Base-by-base conservation (phyloP, 2,888 invertebrate species). In the Caenorhabditis wallacei region DNA sequence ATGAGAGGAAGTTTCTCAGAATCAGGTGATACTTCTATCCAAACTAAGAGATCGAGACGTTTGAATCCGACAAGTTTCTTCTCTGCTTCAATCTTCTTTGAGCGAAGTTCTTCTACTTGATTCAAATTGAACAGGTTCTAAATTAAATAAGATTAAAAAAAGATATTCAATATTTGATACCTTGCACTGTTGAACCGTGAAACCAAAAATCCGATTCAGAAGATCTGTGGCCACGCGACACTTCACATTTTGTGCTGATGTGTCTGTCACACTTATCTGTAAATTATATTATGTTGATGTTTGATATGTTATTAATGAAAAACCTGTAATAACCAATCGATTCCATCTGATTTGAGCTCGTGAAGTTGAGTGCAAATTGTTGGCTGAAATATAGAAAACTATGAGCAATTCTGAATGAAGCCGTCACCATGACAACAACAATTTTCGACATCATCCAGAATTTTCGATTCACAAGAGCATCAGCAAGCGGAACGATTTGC, bases 401-500 rank as follows among this genome's bases (percentile, higher is more conserved):
- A 5, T 8, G n/a, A n/a, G 30, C 30, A 30, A 30, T 30, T 3
- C 3, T 5, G 4, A 30, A 30, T 30, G 30, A 30, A 30, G 8
- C 3, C 8, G 8, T 30, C 10, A 82, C 81, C 81, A 82, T 78
- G n/a, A 79, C 53, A 2, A 64, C 74, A 18, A 82, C 72, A 43
- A 72, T 79, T 40, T 82, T 82, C 3, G 82, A 64, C 78, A 79
- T 78, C 74, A 82, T 72, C 82, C 82, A 82, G 37, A 35, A 82
- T 24, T 79, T 78, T 37, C 82, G 43, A 61, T 78, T 82, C 1
- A 37, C 8, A 0, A 82, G 43, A 13, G 82, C 82, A 24, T 82
- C 82, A 0, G 46, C 64, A 0, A 82, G 24, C 13, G 71, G 71
- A 4, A 82, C 71, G 46, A 82, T 76, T 56, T 76, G 18, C 24